Conservation (phyloP, 2,888 invertebrate genomes). For the Parnassius smintheus region DNA sequence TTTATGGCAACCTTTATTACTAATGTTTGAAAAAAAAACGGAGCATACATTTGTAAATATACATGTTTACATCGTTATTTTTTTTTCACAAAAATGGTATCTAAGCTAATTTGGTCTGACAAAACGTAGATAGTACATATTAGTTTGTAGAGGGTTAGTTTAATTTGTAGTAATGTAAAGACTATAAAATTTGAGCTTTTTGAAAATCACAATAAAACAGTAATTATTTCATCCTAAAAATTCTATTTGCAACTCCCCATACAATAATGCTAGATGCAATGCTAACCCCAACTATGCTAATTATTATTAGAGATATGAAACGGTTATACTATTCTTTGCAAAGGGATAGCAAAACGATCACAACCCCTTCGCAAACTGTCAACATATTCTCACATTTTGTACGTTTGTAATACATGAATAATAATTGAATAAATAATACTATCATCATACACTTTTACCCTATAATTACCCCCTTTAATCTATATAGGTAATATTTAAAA, state of each 20-base stretch:
- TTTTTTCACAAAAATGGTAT: slow-evolving; percentile 30
- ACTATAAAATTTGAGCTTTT: slow-evolving; percentile 67
- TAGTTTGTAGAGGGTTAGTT: slow-evolving; percentile 30
- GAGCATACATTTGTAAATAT: not conserved
- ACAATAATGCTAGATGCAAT: slow-evolving; percentile 13
- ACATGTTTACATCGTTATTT: slow-evolving; percentile 9
- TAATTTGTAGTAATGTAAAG: slow-evolving; percentile 35
- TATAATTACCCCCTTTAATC: slow-evolving; percentile 17
- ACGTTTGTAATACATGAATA: slow-evolving; percentile 32
- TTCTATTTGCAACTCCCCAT: slow-evolving; percentile 25
- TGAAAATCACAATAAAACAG: slow-evolving; percentile 42
- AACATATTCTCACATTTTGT: slow-evolving; percentile 40
- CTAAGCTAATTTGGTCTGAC: slow-evolving; percentile 39
- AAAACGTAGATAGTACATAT: slow-evolving; percentile 5
- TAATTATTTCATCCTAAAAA: slow-evolving; percentile 4
- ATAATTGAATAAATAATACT: slow-evolving; percentile 18
- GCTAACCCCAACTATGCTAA: slow-evolving; percentile 43
- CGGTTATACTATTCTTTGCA: slow-evolving; percentile 42
- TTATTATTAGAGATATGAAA: slow-evolving; percentile 61
- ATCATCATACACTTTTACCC: not conserved
- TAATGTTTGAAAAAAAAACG: slow-evolving; percentile 9
- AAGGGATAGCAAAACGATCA: slow-evolving; percentile 48
- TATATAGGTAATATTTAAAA: slow-evolving; percentile 1
- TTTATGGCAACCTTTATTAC: slow-evolving; percentile 54
- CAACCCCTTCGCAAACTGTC: slow-evolving; percentile 55